These are phyloP conservation scores for Sinosuthora webbiana DNA, from an alignment of 2,113 vertebrate genomes.

Conservation along the genomic window DNA sequence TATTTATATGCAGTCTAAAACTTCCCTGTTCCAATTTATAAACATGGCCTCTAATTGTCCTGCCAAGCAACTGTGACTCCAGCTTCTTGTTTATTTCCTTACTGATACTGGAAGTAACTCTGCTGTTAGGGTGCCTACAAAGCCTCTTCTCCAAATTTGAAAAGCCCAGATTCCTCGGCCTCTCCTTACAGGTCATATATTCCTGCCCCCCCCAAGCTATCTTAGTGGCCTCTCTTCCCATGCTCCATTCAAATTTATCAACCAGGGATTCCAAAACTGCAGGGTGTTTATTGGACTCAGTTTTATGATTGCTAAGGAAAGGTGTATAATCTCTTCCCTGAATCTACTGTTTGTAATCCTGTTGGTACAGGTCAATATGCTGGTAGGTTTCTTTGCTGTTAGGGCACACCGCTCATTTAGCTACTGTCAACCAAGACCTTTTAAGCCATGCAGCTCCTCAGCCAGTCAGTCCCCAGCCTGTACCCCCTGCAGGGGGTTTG, in stretches of 20 bases:
- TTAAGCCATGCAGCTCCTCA: not conserved
- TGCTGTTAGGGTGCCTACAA: not conserved
- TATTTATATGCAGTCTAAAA: not conserved
- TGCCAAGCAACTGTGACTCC: not conserved
- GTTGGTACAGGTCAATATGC: not conserved
- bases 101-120: not conserved
- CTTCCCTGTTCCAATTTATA: not conserved
- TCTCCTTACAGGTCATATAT: not conserved
- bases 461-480: not conserved
- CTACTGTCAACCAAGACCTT: not conserved
- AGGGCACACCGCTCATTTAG: not conserved
- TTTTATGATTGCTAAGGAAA: not conserved
- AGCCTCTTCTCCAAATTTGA: not conserved
- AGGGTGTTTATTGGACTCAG: not conserved
- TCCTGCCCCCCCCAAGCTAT: not conserved
- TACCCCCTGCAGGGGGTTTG: not conserved
- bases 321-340: not conserved
- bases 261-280: not conserved
- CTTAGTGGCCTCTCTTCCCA: not conserved
- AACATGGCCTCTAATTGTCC: not conserved
- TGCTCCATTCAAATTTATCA: not conserved
- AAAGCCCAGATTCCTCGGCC: not conserved
- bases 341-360: not conserved
- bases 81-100: not conserved
- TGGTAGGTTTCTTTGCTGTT: not conserved